Conservation (phyloP, 2,888 invertebrate genomes). For the Mycalesis mineus region DNA sequence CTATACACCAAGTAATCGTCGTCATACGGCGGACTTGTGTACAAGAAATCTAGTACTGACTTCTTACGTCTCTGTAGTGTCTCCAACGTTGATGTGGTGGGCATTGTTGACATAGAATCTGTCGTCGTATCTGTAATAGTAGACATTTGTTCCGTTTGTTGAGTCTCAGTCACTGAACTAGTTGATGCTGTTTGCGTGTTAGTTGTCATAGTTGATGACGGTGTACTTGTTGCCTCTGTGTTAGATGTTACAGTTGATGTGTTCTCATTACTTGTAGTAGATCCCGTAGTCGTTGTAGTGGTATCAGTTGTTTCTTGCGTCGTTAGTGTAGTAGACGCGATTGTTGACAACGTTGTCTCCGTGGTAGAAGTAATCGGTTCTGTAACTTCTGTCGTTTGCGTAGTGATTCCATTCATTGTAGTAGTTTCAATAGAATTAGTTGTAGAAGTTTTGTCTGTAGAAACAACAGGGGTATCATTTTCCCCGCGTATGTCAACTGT, state of each 20-base stretch:
- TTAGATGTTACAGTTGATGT: constrained; percentile 7
- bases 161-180: constrained; percentile 13
- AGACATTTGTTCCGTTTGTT: constrained; percentile 18
- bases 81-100: constrained; percentile 44
- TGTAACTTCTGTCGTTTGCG: constrained; percentile 6
- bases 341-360: constrained; percentile 14
- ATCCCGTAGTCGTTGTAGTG: constrained; percentile 35
- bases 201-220: constrained; percentile 11
- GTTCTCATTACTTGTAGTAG: constrained; percentile 23
- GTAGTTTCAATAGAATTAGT: constrained; percentile 10
- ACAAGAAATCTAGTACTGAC: constrained; percentile 66
- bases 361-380: constrained; percentile 1
- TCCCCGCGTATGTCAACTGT: constrained; percentile 46
- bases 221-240: background rate
- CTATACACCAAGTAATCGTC: constrained; percentile 60
- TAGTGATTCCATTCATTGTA: constrained; percentile 3
- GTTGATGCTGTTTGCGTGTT: constrained; percentile 17
- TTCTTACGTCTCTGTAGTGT: constrained; percentile 60
- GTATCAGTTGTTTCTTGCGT: constrained; percentile 7
- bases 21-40: constrained; percentile 58
- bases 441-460: constrained; percentile 1
- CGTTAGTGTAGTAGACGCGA: background rate
- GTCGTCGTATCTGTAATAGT: constrained; percentile 26
- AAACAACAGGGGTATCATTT: constrained; percentile 32
- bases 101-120: constrained; percentile 30